These are phyloP conservation scores for Corvus cornix DNA, from an alignment of 2,113 vertebrate species.

Conservation along the genomic window DNA sequence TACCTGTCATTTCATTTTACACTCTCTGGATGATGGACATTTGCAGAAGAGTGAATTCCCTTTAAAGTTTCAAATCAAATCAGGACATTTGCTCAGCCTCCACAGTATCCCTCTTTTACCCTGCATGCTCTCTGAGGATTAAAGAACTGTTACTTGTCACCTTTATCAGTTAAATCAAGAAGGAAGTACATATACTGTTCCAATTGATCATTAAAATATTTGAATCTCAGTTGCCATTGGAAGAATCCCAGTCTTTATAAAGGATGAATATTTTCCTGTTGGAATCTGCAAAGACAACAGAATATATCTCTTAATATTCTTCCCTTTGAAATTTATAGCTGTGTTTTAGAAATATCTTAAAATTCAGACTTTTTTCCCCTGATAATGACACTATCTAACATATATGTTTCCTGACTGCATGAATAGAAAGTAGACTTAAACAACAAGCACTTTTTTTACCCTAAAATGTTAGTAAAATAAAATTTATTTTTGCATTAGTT, in stretches of 20 bases:
- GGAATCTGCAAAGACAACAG: background rate
- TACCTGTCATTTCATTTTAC: slow-evolving; percentile 28
- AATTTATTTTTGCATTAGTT: background rate
- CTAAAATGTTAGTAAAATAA: background rate
- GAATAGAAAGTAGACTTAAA: background rate
- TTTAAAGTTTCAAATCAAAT: slow-evolving; percentile 25
- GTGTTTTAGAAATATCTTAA: background rate
- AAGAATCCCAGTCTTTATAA: background rate
- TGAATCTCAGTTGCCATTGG: slow-evolving; percentile 18
- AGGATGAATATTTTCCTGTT: background rate
- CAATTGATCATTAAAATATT: slow-evolving; percentile 35
- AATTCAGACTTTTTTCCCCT: background rate
- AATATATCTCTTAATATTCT: background rate
- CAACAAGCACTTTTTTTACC: background rate
- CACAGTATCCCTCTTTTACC: background rate
- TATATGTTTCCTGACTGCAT: background rate
- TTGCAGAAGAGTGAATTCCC: slow-evolving; percentile 1
- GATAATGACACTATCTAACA: background rate
- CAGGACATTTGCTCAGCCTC: slow-evolving; percentile 1
- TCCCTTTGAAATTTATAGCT: background rate
- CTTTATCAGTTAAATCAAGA: slow-evolving; percentile 48
- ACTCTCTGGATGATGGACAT: background rate
- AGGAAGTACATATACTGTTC: background rate
- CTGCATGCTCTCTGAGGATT: background rate
- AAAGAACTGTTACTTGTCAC: slow-evolving; percentile 31